Evolutionary conservation across 2,113 vertebrate species (phyloP).

Genomic region (Acanthisitta chloris): DNA sequence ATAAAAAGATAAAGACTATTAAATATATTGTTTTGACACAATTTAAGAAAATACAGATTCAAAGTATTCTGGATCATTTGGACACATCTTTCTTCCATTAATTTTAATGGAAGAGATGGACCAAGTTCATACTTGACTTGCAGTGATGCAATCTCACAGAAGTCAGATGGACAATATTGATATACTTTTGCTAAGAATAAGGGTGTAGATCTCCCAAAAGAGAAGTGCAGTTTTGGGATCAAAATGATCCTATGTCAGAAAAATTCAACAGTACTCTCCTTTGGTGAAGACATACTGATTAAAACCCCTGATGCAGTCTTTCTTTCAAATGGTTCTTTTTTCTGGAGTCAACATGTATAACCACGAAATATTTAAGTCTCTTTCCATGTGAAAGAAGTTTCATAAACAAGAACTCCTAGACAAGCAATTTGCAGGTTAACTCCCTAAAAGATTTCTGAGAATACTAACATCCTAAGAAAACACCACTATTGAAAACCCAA

Average conservation of each 20-base stretch:
- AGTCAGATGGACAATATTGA: not conserved
- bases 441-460: not conserved
- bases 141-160: not conserved
- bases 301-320: not conserved
- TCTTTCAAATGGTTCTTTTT: not conserved
- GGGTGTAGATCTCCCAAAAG: not conserved
- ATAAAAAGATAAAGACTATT: not conserved
- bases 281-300: not conserved
- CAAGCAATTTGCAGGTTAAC: not conserved
- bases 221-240: not conserved
- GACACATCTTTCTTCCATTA: constrained; percentile 39
- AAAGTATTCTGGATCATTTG: not conserved
- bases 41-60: not conserved
- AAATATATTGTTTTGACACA: constrained; percentile 43
- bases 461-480: not conserved
- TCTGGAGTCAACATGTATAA: not conserved
- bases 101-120: constrained; percentile 13
- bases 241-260: not conserved
- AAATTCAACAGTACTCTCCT: not conserved
- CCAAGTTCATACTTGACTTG: not conserved
- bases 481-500: not conserved
- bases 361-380: not conserved
- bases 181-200: not conserved
- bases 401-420: not conserved
- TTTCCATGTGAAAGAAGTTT: not conserved